Conservation (phyloP, 2,888 invertebrate species). For the Perdita meconis region DNA sequence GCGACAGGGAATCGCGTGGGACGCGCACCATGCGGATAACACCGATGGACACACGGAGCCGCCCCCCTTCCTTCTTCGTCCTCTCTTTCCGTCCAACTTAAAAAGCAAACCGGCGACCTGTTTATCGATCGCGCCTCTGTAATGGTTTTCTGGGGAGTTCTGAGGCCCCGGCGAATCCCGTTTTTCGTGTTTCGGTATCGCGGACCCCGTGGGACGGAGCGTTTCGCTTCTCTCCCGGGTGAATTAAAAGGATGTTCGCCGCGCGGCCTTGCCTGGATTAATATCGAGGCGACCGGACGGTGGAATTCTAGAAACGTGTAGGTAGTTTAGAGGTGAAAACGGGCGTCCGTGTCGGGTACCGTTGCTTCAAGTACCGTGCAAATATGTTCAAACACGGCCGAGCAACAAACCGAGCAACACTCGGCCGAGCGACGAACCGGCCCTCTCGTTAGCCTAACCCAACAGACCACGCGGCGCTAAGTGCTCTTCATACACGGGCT, state of each 20-base stretch:
- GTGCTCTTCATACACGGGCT: conserved; percentile 68
- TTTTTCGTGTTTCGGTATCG: conserved; percentile 34
- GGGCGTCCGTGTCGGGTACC: conserved; percentile 33
- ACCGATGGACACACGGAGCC: conserved; percentile 50
- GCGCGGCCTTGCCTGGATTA: conserved; percentile 12
- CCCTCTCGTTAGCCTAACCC: conserved; percentile 65
- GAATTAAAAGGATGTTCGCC: conserved; percentile 24
- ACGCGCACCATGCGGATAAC: conserved; percentile 60
- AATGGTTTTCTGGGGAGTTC: conserved; percentile 25
- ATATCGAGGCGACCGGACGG: neutral
- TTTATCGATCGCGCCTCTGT: conserved; percentile 54
- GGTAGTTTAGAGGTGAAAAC: neutral
- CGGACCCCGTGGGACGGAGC: neutral
- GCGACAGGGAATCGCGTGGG: conserved; percentile 30
- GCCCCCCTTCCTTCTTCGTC: no score
- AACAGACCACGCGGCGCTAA: conserved; percentile 58
- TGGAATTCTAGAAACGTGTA: neutral
- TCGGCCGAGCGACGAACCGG: conserved; percentile 57
- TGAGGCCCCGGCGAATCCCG: conserved; percentile 12
- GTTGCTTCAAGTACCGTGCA: conserved; percentile 70
- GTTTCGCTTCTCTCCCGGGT: no score
- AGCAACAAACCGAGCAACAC: conserved; percentile 66
- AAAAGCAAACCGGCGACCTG: conserved; percentile 49
- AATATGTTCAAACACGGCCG: conserved; percentile 77
- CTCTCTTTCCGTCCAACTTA: conserved; percentile 21